These are phyloP conservation scores for Chamaedrilus cognettii DNA, from an alignment of 2,888 invertebrate species.

Conservation along the genomic window DNA sequence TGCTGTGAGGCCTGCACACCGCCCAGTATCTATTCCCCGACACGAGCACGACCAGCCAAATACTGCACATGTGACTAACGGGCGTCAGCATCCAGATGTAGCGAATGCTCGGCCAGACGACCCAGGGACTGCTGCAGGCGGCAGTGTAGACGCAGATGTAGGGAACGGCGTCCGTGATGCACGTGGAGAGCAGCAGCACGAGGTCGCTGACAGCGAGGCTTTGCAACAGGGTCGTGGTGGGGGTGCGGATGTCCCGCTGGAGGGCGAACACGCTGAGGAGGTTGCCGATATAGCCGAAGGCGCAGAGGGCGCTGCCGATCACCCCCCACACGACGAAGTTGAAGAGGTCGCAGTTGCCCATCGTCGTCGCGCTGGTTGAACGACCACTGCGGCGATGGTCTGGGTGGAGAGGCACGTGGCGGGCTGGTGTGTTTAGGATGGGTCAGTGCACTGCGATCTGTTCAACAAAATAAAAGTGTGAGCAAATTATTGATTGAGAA, in stretches of 20 bases:
- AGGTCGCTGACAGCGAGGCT: constrained; percentile 37
- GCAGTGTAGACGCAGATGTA: constrained; percentile 37
- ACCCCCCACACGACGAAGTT: constrained; percentile 39
- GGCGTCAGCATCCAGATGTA: constrained; percentile 40
- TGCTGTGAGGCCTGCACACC: constrained; percentile 37
- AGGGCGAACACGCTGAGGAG: constrained; percentile 35
- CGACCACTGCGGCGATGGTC: too few species aligned
- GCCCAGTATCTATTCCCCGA: constrained; percentile 40
- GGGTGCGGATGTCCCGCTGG: constrained; percentile 31
- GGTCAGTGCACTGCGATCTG: too few species aligned
- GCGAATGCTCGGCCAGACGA: constrained; percentile 37
- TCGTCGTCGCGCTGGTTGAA: constrained; percentile 1
- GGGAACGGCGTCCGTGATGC: constrained; percentile 38
- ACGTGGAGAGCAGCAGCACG: constrained; percentile 36
- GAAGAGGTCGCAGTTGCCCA: constrained; percentile 33
- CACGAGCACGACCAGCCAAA: constrained; percentile 40
- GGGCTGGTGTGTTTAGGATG: too few species aligned
- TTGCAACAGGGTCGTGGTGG: constrained; percentile 37
- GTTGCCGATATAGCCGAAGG: constrained; percentile 37
- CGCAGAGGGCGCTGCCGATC: constrained; percentile 30
- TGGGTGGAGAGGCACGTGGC: too few species aligned
- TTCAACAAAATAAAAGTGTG: too few species aligned
- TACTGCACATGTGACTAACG: constrained; percentile 38
- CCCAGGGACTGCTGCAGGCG: constrained; percentile 35
- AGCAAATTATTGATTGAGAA: too few species aligned